Evolutionary conservation across 2,888 invertebrate genomes (phyloP), one percentile per base, ranked within the genome.

Genomic region (Rhamnusium bicolor): DNA sequence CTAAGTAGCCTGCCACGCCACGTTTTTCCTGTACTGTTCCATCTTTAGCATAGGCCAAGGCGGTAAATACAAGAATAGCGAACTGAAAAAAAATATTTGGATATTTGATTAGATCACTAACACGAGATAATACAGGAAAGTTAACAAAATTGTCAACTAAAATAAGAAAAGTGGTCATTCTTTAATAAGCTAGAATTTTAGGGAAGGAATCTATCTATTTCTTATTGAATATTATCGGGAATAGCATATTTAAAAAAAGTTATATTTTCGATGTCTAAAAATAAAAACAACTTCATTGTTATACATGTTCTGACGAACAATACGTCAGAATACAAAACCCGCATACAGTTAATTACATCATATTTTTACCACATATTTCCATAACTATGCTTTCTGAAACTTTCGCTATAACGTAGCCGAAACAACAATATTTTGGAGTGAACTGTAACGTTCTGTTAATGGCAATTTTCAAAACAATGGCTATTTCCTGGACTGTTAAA

Each of bases 21-120:
- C 80, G 82, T 72, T 83, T 83, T 5, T 72, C 73, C 51, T 80
- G 80, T 12, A 65, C 71, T 65, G 65, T 72, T 16, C 53, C 69
- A 54, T 69, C 75, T 60, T 74, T 65, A 47, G 79, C 80, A 27
- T 66, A 40, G 16, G 77, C 75, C 65, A 79, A n/a, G 19, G 75
- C 71, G 66, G 71, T 75, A 16, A 81, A 29, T 27, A 73, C 73
- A 27, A 81, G 58, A 71, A 81, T 60, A 46, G 76, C 60, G 8
- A 81, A 71, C 82, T 82, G 73, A 7, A 76, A 79, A n/a, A 61
- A n/a, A 60, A 61, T 18, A 51, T 51, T 16, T 51, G 40, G n/a
- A 40, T n/a, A n/a, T n/a, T n/a, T n/a, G n/a, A n/a, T 40, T 40
- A 40, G n/a, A n/a, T n/a, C 40, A 40, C 40, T 40, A 40, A 40